Evolutionary conservation across 2,888 invertebrate species (phyloP).

Genomic region (Drosophila yooni): DNA sequence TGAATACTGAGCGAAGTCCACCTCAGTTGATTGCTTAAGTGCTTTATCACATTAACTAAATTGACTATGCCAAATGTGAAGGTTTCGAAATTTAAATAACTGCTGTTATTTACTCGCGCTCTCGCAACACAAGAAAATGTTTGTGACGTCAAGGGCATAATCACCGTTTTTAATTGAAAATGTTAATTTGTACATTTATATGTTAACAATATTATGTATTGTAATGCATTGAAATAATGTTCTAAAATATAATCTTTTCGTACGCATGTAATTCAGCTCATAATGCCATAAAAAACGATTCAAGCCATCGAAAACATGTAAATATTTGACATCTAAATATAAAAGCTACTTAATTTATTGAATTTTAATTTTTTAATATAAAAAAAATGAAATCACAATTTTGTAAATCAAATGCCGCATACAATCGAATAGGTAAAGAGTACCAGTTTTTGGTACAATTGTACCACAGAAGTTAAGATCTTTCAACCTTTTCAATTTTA

Average conservation of each 20-base stretch:
- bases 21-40: background rate
- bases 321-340: background rate
- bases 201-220: background rate
- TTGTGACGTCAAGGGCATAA: slow-evolving; percentile 11
- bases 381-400: background rate
- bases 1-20: slow-evolving; percentile 42
- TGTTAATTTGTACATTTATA: too few relatives aligned
- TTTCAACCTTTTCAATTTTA: slow-evolving; percentile 15
- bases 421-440: background rate
- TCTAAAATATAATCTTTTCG: background rate
- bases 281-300: background rate
- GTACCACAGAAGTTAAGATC: background rate
- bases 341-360: background rate
- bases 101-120: background rate
- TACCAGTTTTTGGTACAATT: background rate
- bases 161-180: background rate
- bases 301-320: background rate
- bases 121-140: background rate
- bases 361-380: slow-evolving; percentile 1
- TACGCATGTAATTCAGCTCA: background rate
- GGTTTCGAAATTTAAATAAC: background rate
- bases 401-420: background rate
- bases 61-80: background rate
- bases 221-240: background rate
- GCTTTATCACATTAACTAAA: background rate